A percentile compares a stretch with the other conserved stretches of the same genome.
phyloP scores from a whole-genome alignment of 1,140 invertebrate species.

The Formica exsecta region DNA sequence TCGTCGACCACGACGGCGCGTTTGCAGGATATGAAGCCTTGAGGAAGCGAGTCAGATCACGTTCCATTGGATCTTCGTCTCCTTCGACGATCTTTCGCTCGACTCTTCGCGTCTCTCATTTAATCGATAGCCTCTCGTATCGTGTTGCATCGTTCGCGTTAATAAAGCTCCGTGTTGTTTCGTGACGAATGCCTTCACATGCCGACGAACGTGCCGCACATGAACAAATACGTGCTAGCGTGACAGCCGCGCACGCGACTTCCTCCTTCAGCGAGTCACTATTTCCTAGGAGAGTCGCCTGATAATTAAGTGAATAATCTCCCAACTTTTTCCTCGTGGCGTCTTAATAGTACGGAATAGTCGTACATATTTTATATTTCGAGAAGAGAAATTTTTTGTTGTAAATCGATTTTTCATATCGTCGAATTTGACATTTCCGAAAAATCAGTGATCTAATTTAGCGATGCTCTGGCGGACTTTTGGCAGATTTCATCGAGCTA shows the following conservation, averaged over 20 bases:
- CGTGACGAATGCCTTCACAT: constrained; percentile 11
- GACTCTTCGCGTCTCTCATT: not conserved
- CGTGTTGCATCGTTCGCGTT: constrained; percentile 10
- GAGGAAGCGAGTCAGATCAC: not conserved
- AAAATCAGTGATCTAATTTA: not conserved
- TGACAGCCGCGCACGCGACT: constrained; percentile 50
- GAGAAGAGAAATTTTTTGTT: not conserved
- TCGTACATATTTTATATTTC: not conserved
- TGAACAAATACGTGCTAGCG: constrained; percentile 21
- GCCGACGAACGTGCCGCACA: constrained; percentile 13
- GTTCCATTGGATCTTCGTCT: not conserved
- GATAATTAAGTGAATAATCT: constrained; percentile 9
- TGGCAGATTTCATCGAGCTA: not conserved
- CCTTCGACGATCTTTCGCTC: not conserved
- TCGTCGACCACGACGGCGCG: not conserved
- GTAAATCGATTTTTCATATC: not conserved
- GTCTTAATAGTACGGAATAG: not conserved
- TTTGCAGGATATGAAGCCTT: not conserved
- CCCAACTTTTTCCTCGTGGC: not conserved
- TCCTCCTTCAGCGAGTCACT: not conserved
- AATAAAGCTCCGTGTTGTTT: constrained; percentile 49
- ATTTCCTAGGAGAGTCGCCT: not conserved
- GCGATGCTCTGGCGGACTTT: not conserved
- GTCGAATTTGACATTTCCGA: not conserved
- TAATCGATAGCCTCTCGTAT: not conserved